Percentiles rank a stretch among this genome's conserved stretches.
Conservation (phyloP, 2,797 vertebrate species). For the Morelia viridis region DNA sequence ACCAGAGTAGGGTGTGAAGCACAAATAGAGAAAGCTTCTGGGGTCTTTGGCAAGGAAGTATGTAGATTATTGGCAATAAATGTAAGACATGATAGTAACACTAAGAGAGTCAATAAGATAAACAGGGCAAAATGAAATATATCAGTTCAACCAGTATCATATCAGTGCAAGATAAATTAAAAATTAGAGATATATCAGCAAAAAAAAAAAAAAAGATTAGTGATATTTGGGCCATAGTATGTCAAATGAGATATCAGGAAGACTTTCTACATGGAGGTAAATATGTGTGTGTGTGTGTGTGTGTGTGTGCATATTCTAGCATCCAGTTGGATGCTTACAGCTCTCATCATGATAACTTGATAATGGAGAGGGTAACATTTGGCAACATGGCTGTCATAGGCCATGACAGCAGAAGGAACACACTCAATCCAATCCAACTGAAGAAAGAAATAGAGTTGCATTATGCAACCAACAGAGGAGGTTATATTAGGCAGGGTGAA, state of each 20-base stretch:
- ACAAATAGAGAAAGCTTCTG: no score
- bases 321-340: constrained; percentile 50
- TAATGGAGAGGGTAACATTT: constrained; percentile 67
- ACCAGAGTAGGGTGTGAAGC: no score
- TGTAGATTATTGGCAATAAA: constrained; percentile 5
- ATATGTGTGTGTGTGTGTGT: constrained; percentile 16
- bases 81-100: constrained; percentile 56
- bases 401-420: constrained; percentile 64
- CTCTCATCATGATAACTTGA: constrained; percentile 54
- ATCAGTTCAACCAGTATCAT: constrained; percentile 48
- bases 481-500: constrained; percentile 42
- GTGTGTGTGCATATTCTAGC: constrained; percentile 55
- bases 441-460: constrained; percentile 65
- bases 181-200: constrained; percentile 58
- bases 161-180: constrained; percentile 55
- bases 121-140: constrained; percentile 52
- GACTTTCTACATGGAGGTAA: constrained; percentile 53
- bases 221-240: constrained; percentile 54
- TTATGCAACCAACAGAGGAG: constrained; percentile 66
- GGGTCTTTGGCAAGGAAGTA: no score
- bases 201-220: constrained; percentile 63
- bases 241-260: constrained; percentile 56
- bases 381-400: constrained; percentile 67
- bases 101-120: constrained; percentile 54
- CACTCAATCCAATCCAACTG: constrained; percentile 65